These are phyloP conservation scores for Carabus problematicus DNA, from an alignment of 2,888 invertebrate species.

Conservation along the genomic window DNA sequence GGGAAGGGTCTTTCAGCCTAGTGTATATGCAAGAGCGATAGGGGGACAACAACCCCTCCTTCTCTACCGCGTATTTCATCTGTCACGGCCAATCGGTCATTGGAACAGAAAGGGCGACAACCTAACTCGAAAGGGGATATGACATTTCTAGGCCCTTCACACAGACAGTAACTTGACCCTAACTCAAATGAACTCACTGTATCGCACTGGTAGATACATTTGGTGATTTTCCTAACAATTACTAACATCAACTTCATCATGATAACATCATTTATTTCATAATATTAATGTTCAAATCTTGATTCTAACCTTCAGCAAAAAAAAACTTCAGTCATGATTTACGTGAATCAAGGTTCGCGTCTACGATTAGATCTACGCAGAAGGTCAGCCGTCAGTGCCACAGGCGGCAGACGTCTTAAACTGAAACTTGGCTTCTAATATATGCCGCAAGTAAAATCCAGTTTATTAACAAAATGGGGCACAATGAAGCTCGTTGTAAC, in stretches of 20 bases:
- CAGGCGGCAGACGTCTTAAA: slow-evolving; percentile 13
- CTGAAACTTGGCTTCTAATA: slow-evolving; percentile 18
- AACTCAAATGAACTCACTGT: too few species aligned
- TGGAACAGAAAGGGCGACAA: not conserved
- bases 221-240: too few species aligned
- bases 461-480: slow-evolving; percentile 35
- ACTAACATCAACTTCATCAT: too few species aligned
- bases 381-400: not conserved
- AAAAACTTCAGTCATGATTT: too few species aligned
- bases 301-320: too few species aligned
- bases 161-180: too few species aligned
- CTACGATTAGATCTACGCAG: too few species aligned
- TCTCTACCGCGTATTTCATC: slow-evolving; percentile 2
- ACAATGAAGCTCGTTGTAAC: slow-evolving; percentile 5
- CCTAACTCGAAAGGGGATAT: slow-evolving; percentile 3
- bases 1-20: not conserved
- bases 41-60: not conserved
- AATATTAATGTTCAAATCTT: too few species aligned
- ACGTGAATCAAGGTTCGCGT: not conserved
- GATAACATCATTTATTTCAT: too few species aligned
- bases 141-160: not conserved
- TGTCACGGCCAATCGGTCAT: slow-evolving; percentile 8
- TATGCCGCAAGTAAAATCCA: slow-evolving; percentile 30
- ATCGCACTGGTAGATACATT: too few species aligned
- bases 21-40: slow-evolving; percentile 6